These are phyloP conservation scores for Callipepla squamata DNA, from an alignment of 2,113 vertebrate species.

Conservation along the genomic window DNA sequence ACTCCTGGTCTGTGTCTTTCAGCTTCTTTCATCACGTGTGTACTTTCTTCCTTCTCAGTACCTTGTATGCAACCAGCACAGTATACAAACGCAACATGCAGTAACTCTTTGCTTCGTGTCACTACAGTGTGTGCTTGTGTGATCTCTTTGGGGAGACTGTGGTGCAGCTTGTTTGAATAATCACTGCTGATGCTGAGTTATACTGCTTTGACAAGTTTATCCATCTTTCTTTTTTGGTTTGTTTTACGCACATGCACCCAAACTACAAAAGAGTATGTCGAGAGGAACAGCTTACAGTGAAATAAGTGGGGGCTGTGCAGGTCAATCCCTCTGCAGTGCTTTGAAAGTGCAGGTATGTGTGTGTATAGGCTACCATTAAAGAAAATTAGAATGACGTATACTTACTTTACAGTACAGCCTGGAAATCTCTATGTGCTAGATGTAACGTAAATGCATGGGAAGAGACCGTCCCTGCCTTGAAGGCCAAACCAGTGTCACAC, in stretches of 20 bases:
- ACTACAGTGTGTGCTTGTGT: not conserved
- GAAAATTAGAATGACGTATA: not conserved
- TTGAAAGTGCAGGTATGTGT: not conserved
- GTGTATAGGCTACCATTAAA: slow-evolving; percentile 28
- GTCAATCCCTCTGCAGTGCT: not conserved
- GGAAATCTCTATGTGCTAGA: not conserved
- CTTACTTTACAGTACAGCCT: slow-evolving; percentile 23
- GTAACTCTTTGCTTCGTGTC: not conserved
- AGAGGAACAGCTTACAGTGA: not conserved
- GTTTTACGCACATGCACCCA: not conserved
- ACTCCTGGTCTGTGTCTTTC: not conserved
- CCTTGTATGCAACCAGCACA: not conserved
- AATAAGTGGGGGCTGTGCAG: slow-evolving; percentile 15
- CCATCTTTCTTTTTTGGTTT: not conserved
- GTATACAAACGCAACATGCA: not conserved
- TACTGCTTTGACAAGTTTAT: not conserved
- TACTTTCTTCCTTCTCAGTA: not conserved
- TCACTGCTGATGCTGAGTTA: not conserved
- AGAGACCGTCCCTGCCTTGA: not conserved
- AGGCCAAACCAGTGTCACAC: not conserved
- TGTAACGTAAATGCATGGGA: not conserved
- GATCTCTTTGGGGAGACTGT: not conserved
- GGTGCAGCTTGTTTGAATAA: slow-evolving; percentile 12
- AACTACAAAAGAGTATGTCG: not conserved
- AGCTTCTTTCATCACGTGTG: not conserved